Evolutionary conservation across 2,888 invertebrate genomes (phyloP), one percentile per base, ranked within the genome.

Genomic region (Venusia cambrica): DNA sequence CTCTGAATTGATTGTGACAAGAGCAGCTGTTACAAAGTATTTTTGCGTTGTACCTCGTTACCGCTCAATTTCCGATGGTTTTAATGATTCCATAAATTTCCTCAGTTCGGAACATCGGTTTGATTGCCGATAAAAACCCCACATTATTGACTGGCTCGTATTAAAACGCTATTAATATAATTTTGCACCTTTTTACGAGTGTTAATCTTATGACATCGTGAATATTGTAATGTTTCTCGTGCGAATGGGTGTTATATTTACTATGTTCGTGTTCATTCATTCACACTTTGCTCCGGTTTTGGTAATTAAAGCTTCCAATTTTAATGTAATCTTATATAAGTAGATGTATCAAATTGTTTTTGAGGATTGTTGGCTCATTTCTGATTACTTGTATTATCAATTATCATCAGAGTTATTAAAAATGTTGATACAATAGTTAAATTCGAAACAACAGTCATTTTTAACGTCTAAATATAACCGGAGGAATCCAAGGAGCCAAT

Each of bases 101-200:
- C 46, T 52, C 52, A 54, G 48, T 42, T 40, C 59, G 47, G 57
- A 64, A 68, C 65, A 68, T 61, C 51, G 58, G 51, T 67, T 73
- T 74, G 65, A 78, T 73, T 60, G 60, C 57, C 72, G 58, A 80
- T 76, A 74, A 77, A 78, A 70, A 51, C 56, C 54, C 58, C 42
- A 45, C 64, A 61, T 52, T 59, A 62, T 65, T 57, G 54, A 60
- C 53, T 61, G 51, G 46, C 59, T 58, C 56, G 59, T 66, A 67
- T 75, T 70, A 72, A 72, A 73, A 60, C 45, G 65, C 57, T 64
- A 61, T 70, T 75, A 73, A 73, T 68, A 67, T 56, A 69, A 72
- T 78, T 44, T 76, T 68, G 64, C 70, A 64, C 66, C 62, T 70
- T 71, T 63, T 75, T 69, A 72, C 60, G 59, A 54, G 48, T 50